Base-by-base conservation (phyloP, 2,888 invertebrate species). In the Thyatira batis region DNA sequence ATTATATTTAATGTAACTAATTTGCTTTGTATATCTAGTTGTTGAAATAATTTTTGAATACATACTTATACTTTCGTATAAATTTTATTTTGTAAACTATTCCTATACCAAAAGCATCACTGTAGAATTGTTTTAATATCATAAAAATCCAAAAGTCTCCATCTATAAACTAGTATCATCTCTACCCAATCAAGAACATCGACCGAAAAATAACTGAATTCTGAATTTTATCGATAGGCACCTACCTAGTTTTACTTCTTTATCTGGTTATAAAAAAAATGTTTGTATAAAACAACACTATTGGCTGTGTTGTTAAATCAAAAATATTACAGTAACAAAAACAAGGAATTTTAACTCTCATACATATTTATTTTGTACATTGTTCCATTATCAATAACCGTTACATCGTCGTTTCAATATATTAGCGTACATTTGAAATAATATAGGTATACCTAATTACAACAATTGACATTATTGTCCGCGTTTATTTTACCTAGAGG, bases 291-390 rank as follows among this genome's bases (percentile, higher is more conserved):
- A n/a, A n/a, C n/a, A n/a, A n/a, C n/a, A n/a, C n/a, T 1, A 2
- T 30, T 3, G 1, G 10, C 30, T 30, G 11, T 11, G 11, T 30
- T 30, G 10, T 8, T 30, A n/a, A n/a, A 9, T 33, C 10, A n/a
- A n/a, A 33, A 33, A 33, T 33, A 33, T 3, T 2, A 9, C 10
- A 10, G 33, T n/a, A 33, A 33, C 33, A 33, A 10, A 53, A 53
- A 50, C 50, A 46, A 53, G 33, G 44, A 20, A 9, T 13, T 11
- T 30, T 51, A 60, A 45, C 54, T 56, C 46, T 54, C 58, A 53
- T 57, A 57, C 54, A 62, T 60, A 53, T 67, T 63, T 67, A 67
- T 67, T 64, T 65, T 65, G 59, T 62, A 65, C 55, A 57, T 60
- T 44, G 39, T 55, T 52, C 44, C 30, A 25, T 54, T 17, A 11